Evolutionary conservation across 2,797 vertebrate genomes (phyloP).

Genomic region (Limosa lapponica): DNA sequence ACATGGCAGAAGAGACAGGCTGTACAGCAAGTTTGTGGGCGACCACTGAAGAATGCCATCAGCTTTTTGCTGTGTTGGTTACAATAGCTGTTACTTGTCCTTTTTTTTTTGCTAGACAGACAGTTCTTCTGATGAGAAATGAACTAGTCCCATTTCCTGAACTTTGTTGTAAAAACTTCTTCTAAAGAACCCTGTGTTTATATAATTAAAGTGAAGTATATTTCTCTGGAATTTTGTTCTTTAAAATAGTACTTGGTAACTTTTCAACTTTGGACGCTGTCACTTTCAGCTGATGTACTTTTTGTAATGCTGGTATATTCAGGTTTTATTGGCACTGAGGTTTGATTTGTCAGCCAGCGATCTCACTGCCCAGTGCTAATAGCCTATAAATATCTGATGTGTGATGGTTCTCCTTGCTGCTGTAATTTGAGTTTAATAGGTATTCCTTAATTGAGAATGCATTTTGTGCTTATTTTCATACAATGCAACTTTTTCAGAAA

Average conservation of each 20-base stretch:
- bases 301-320: not conserved
- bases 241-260: not conserved
- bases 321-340: not conserved
- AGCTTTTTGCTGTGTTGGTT: not conserved
- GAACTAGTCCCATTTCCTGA: not conserved
- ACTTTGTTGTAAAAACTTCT: not conserved
- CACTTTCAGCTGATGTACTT: not conserved
- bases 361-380: not conserved
- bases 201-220: not conserved
- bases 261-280: not conserved
- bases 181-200: not conserved
- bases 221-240: not conserved
- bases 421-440: not conserved
- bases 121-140: not conserved
- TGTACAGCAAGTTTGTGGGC: not conserved
- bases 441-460: not conserved
- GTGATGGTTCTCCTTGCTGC: not conserved
- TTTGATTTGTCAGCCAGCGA: not conserved
- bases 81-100: not conserved
- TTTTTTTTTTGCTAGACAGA: not conserved
- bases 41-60: not conserved
- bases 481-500: slow-evolving; percentile 84
- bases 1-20: not conserved
- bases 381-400: not conserved
- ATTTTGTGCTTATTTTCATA: slow-evolving; percentile 10